Base-by-base conservation (phyloP, 2,888 invertebrate species). In the Sarcophaga caerulescens region DNA sequence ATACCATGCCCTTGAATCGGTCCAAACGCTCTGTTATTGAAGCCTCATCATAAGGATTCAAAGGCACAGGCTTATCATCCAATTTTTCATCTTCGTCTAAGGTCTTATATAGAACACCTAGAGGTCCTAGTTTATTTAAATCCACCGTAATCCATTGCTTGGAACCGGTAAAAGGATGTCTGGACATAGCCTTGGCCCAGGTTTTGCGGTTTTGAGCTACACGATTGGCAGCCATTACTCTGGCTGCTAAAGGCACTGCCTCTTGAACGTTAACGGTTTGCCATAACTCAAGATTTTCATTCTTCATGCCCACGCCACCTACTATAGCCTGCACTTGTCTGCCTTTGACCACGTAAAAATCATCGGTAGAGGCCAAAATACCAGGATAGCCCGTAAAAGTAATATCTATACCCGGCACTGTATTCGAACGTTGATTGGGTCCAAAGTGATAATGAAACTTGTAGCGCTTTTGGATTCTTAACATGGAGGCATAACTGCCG, bases 91-190 rank as follows among this genome's bases (percentile, higher is more conserved):
- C 91, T 44, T 88, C 88, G 59, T 89, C 90, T 71, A 90, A 82
- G 0, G 88, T 88, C 65, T 89, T 89, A 71, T 90, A 92, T 11
- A 90, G 89, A 84, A 89, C 89, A 65, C 89, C 90, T 82, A 89
- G 88, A 11, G 88, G 85, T 1, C 90, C 91, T 45, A 93, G 87
- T 83, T 94, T 94, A 73, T 95, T 95, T 90, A 96, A 96, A 92
- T 97, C 96, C 0, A 97, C 94, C 6, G 96, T 94, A 89, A 97
- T 95, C 98, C 98, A 98, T 91, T 98, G 97, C 90, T 97, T 97
- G 92, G 96, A 96, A 84, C 97, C 97, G 65, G 97, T 97, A 19
- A 96, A 96, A 52, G 97, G 96, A 93, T 97, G 95, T 10, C 94
- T 93, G 0, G 95, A 94, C 90, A 98, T 95, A 1, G 95, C 93